These are phyloP conservation scores for Actinostola sp. DNA, from an alignment of 92 coral and sea anemone genomes.

Conservation along the genomic window DNA sequence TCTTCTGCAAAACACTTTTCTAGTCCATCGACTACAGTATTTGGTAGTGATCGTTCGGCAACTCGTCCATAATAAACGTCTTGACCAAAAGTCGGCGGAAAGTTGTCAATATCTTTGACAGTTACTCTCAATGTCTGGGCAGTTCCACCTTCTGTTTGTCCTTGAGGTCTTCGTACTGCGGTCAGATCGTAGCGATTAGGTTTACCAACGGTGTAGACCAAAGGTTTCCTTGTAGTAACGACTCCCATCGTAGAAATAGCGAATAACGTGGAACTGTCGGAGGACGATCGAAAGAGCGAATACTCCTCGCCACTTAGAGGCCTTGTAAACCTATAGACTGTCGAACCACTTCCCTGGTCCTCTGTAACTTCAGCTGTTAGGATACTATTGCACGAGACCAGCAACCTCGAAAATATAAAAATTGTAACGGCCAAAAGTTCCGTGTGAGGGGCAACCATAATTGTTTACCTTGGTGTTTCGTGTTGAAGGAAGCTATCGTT, in stretches of 20 bases:
- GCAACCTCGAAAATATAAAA: conserved; percentile 7
- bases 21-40: conserved; percentile 64
- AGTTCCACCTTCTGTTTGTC: conserved; percentile 60
- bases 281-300: conserved; percentile 60
- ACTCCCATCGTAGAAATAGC: conserved; percentile 68
- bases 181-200: conserved; percentile 59
- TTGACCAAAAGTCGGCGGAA: conserved; percentile 69
- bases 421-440: conserved; percentile 10
- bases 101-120: conserved; percentile 71
- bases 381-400: conserved; percentile 8
- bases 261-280: conserved; percentile 51
- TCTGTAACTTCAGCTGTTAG: conserved; percentile 32
- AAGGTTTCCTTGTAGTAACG: conserved; percentile 63
- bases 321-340: conserved; percentile 55
- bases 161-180: conserved; percentile 62
- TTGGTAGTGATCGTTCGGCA: conserved; percentile 47
- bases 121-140: conserved; percentile 65
- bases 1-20: conserved; percentile 80
- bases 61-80: conserved; percentile 65
- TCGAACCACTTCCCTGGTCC: conserved; percentile 31
- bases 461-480: conserved; percentile 37
- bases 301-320: conserved; percentile 68
- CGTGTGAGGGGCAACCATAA: conserved; percentile 18
- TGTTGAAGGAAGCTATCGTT: conserved; percentile 38
- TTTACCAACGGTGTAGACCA: conserved; percentile 53